Evolutionary conservation across 2,888 invertebrate genomes (phyloP).

Genomic region (Galeruca laticollis): DNA sequence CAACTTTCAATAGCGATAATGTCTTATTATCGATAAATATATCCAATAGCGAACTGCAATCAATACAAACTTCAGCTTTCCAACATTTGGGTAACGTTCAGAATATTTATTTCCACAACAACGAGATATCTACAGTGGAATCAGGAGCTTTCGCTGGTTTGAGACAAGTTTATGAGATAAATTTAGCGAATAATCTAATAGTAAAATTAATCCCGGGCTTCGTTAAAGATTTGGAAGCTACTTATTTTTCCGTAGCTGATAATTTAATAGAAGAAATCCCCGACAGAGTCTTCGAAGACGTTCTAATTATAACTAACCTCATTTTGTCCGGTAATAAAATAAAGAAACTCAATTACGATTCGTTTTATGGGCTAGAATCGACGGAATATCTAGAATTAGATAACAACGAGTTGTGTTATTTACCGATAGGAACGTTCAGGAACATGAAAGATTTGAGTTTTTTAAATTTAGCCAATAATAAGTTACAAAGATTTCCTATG

Average conservation of each 20-base stretch:
- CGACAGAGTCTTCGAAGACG: constrained; percentile 55
- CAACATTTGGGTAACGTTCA: constrained; percentile 52
- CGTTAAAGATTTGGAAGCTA: constrained; percentile 56
- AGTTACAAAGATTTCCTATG: constrained; percentile 54
- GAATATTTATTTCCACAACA: constrained; percentile 57
- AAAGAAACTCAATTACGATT: constrained; percentile 52
- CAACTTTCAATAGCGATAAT: constrained; percentile 58
- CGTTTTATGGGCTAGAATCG: constrained; percentile 55
- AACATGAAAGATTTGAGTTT: constrained; percentile 52
- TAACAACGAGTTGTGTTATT: constrained; percentile 57
- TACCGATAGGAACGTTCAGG: constrained; percentile 61
- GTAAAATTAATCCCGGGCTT: constrained; percentile 54
- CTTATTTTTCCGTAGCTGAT: constrained; percentile 54
- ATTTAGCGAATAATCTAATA: constrained; percentile 58
- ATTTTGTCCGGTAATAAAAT: constrained; percentile 61
- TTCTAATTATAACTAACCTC: constrained; percentile 55
- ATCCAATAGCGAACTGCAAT: constrained; percentile 55
- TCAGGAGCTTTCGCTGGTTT: constrained; percentile 59
- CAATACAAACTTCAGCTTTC: constrained; percentile 56
- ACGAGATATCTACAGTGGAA: constrained; percentile 55
- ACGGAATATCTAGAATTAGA: constrained; percentile 59
- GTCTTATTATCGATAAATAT: constrained; percentile 56
- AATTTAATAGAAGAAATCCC: constrained; percentile 57
- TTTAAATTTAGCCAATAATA: constrained; percentile 59
- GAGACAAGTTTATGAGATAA: constrained; percentile 58